phyloP scores from a whole-genome alignment of 1,140 invertebrate species.

The Chelonus insularis region DNA sequence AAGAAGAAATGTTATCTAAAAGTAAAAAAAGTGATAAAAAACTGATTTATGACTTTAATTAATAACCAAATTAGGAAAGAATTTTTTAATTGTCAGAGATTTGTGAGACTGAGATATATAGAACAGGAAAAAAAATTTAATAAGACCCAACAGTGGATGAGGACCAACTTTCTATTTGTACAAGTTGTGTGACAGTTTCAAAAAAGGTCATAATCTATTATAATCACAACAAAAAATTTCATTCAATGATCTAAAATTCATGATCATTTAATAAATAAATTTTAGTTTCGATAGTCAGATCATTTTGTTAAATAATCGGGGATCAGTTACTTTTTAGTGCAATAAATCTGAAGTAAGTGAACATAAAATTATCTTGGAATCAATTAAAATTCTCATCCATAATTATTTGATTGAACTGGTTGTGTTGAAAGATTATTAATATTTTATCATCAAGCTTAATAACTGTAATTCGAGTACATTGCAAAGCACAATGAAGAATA shows the following conservation, averaged over 20 bases:
- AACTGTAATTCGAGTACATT: too few relatives aligned
- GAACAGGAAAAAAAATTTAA: neutral
- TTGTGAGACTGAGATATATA: neutral
- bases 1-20: too few relatives aligned
- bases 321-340: too few relatives aligned
- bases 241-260: neutral
- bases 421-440: neutral
- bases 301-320: too few relatives aligned
- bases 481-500: too few relatives aligned
- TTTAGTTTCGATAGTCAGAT: too few relatives aligned
- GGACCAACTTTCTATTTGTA: constrained; percentile 6
- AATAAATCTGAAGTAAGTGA: neutral
- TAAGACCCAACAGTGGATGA: neutral
- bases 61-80: neutral
- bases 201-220: neutral
- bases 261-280: too few relatives aligned
- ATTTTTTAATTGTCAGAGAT: neutral
- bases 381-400: neutral
- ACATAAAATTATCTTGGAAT: neutral
- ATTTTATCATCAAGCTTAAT: neutral
- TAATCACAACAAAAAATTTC: neutral
- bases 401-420: neutral
- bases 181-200: neutral
- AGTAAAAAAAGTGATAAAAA: too few relatives aligned
- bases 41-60: neutral